Evolutionary conservation across 2,113 vertebrate species (phyloP).

Genomic region (Hyaena hyaena): DNA sequence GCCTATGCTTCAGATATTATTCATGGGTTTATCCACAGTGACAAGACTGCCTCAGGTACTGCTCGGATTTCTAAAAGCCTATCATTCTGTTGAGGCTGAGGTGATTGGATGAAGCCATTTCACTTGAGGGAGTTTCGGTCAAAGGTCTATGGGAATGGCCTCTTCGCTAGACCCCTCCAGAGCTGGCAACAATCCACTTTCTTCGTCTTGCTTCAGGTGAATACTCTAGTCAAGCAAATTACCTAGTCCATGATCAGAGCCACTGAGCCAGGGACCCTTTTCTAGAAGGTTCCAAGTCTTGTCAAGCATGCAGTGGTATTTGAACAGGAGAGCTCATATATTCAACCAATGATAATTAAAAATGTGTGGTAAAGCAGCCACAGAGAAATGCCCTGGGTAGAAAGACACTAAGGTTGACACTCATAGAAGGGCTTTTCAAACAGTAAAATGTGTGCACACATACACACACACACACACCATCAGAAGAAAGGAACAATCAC

Average conservation of each 20-base stretch:
- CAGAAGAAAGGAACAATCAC: background rate
- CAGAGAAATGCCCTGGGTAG: background rate
- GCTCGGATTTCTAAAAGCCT: constrained; percentile 78
- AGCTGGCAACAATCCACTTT: constrained; percentile 87
- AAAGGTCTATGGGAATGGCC: constrained; percentile 90
- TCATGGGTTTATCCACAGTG: constrained; percentile 80
- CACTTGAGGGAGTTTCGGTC: constrained; percentile 89
- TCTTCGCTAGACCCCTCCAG: constrained; percentile 86
- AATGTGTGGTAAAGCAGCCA: constrained; percentile 60
- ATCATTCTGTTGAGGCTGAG: constrained; percentile 84
- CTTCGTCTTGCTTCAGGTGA: constrained; percentile 83
- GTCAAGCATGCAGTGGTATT: constrained; percentile 62
- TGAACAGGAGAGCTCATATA: constrained; percentile 72
- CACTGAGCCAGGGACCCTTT: constrained; percentile 82
- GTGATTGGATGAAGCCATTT: constrained; percentile 88
- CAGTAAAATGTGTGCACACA: background rate
- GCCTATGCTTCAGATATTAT: constrained; percentile 80
- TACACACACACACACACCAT: background rate
- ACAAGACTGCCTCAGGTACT: constrained; percentile 55
- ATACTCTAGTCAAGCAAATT: constrained; percentile 87
- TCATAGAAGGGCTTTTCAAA: background rate
- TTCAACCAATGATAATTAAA: constrained; percentile 78
- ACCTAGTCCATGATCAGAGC: constrained; percentile 77
- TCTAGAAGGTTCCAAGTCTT: constrained; percentile 81
- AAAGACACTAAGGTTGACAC: background rate